Percentiles rank a stretch among this genome's conserved stretches.
Evolutionary conservation across 2,888 invertebrate species (phyloP).

Genomic region (Helicoverpa assulta): DNA sequence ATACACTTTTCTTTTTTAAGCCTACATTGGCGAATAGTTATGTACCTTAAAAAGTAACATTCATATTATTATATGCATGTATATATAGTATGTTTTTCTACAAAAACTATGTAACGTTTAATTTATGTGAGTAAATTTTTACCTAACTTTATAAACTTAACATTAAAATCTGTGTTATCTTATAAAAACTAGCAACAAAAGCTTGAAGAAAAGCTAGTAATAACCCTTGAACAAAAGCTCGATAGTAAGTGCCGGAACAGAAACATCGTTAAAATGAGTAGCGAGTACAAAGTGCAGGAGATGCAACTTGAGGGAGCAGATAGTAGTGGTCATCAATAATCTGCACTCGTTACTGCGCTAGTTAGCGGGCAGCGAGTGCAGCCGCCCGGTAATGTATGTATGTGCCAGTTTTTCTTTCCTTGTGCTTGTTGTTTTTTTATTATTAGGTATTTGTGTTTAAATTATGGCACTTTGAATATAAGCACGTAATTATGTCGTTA

Average conservation of each 20-base stretch:
- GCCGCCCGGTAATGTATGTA: neutral
- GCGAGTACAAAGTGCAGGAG: conserved; percentile 38
- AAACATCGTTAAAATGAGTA: conserved; percentile 51
- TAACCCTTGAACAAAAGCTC: conserved; percentile 32
- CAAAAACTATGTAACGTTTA: too few relatives aligned
- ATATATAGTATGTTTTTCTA: too few relatives aligned
- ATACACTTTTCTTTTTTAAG: too few relatives aligned
- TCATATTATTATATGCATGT: too few relatives aligned
- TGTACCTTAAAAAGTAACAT: too few relatives aligned
- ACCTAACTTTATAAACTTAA: neutral
- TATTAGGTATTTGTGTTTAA: neutral
- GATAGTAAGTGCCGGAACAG: conserved; percentile 40
- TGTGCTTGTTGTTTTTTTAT: neutral
- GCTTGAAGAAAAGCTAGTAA: conserved; percentile 8
- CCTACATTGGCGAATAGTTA: too few relatives aligned
- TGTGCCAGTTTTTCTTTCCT: neutral
- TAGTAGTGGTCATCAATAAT: conserved; percentile 58
- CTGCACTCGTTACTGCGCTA: conserved; percentile 25
- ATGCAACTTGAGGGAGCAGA: conserved; percentile 44
- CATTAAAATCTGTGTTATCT: neutral
- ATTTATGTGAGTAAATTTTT: neutral
- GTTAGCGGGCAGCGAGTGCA: neutral
- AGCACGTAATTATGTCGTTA: too few relatives aligned
- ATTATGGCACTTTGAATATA: neutral
- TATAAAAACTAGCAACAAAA: too few relatives aligned